Base-by-base conservation (phyloP, 2,888 invertebrate species). In the Lordiphosa andalusiaca region DNA sequence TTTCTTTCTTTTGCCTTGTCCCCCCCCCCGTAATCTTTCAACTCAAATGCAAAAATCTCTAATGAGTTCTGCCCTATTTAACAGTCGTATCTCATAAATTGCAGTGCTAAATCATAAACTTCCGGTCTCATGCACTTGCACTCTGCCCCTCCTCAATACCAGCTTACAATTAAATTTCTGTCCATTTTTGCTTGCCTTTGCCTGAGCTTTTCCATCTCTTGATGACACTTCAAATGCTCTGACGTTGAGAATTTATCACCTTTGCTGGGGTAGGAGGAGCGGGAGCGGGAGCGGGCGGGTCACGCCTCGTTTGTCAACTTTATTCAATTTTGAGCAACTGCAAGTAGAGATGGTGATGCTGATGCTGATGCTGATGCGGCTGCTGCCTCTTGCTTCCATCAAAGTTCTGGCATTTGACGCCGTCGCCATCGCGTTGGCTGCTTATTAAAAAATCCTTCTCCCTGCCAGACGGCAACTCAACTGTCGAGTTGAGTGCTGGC, bases 201-300 rank as follows among this genome's bases (percentile, higher is more conserved):
- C 30, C 25, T 44, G 13, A 13, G 13, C 30, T 13, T 46, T 19
- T 16, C 7, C 69, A 53, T 61, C 69, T 67, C 64, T 35, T 66
- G 62, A 66, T 64, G 84, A 69, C 77, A 81, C 77, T 83, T 68
- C 56, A 63, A 59, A 40, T 54, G 41, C 51, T 36, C 61, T 50
- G 58, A 63, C 50, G 54, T 30, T 49, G 57, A 35, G 72, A 73
- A 76, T 81, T 70, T 73, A 83, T 83, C 77, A 80, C 84, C 81
- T 77, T 77, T 74, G 41, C 35, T 44, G 46, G 55, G 39, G 23
- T 30, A 39, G 7, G 25, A 9, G 13, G 0, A 23, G 25, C 39
- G 6, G 16, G 0, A 23, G 25, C 39, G 6, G 16, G 21, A 21
- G 48, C 23, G 21, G 30, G 40, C 21, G 46, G 30, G 54, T 49